A percentile compares a stretch with the other conserved stretches of the same genome.
Evolutionary conservation across 2,797 vertebrate species (phyloP).

Genomic region (Mustela erminea): DNA sequence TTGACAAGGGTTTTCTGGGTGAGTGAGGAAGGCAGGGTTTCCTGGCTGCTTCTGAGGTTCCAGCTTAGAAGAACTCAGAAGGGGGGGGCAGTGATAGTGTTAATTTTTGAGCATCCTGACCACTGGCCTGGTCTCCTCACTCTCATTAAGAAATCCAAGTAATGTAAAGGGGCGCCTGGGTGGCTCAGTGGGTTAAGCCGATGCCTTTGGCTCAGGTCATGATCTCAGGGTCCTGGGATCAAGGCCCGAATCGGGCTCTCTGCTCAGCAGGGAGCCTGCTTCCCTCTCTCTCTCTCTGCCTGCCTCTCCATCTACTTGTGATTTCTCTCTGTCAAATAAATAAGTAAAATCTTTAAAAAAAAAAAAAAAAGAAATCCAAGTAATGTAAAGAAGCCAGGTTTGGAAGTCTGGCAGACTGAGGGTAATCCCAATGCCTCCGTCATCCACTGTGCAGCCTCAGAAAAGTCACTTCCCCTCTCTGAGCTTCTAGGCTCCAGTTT

Average conservation of each 20-base stretch:
- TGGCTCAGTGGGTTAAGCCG: too few relatives aligned
- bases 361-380: not conserved
- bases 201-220: too few relatives aligned
- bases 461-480: not conserved
- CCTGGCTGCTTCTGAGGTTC: not conserved
- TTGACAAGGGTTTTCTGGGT: not conserved
- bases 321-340: too few relatives aligned
- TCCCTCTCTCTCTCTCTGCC: too few relatives aligned
- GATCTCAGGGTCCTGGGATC: too few relatives aligned
- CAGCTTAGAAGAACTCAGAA: not conserved
- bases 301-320: too few relatives aligned
- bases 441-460: not conserved
- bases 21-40: not conserved
- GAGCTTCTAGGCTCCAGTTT: not conserved
- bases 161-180: too few relatives aligned
- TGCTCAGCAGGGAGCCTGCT: too few relatives aligned
- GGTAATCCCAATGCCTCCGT: not conserved
- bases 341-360: too few relatives aligned
- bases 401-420: not conserved
- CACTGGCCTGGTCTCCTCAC: accelerated
- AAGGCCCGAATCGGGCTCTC: too few relatives aligned
- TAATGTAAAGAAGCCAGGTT: not conserved
- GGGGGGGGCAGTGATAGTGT: accelerated
- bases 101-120: not conserved
- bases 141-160: not conserved